A percentile compares a stretch with the other conserved stretches of the same genome.
These are phyloP conservation scores for Dorcus parallelipipedus DNA, from an alignment of 2,888 invertebrate species.

Conservation along the genomic window DNA sequence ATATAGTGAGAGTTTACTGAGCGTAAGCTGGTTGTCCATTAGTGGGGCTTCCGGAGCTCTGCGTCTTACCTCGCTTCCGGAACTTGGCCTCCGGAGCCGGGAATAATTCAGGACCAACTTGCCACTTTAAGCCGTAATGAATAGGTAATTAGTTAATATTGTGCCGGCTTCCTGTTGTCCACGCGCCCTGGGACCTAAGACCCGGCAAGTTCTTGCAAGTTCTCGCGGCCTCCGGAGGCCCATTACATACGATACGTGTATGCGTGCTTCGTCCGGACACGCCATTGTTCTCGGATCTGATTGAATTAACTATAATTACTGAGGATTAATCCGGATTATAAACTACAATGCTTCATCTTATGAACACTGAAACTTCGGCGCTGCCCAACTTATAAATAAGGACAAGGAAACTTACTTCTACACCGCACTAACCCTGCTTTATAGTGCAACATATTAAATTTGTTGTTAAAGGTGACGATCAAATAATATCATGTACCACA, in stretches of 20 bases:
- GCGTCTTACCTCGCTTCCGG: constrained; percentile 50
- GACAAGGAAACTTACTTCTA: not conserved
- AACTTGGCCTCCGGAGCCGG: constrained; percentile 45
- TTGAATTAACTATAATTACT: constrained; percentile 49
- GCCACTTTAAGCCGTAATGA: constrained; percentile 53
- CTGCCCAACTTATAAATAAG: not conserved
- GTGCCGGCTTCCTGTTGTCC: constrained; percentile 47
- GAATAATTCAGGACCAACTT: constrained; percentile 52
- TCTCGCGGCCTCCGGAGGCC: constrained; percentile 43
- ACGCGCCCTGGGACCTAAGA: constrained; percentile 35
- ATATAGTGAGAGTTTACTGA: constrained; percentile 38
- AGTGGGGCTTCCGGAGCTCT: constrained; percentile 44
- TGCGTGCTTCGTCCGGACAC: constrained; percentile 34
- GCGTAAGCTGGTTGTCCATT: constrained; percentile 27
- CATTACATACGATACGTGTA: constrained; percentile 39
- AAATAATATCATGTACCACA: too few species aligned
- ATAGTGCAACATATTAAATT: not conserved
- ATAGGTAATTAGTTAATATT: constrained; percentile 53
- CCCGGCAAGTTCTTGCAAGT: constrained; percentile 31
- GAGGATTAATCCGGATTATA: constrained; percentile 33
- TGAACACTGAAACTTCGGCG: not conserved
- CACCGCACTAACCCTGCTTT: not conserved
- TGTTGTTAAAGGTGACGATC: too few species aligned
- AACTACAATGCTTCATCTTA: constrained; percentile 19
- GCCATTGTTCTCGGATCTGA: constrained; percentile 44